A percentile compares a stretch with the other conserved stretches of the same genome.
phyloP scores from a whole-genome alignment of 2,113 vertebrate species.

The Ia io region DNA sequence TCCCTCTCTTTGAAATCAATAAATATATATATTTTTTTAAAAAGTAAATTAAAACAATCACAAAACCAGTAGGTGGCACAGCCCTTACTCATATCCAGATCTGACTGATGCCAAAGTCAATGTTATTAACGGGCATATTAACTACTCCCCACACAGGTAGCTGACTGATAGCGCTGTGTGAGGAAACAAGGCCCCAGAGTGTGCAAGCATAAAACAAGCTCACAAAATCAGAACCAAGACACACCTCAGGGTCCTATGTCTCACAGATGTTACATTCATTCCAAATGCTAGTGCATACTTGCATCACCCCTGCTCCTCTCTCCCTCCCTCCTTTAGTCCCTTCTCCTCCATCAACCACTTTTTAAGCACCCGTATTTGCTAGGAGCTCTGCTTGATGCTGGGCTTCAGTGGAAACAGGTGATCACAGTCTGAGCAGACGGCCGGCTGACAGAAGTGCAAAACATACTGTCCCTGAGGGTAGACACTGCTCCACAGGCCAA shows the following conservation, averaged over 20 bases:
- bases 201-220: not conserved
- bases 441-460: not conserved
- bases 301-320: no score
- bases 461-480: accelerated
- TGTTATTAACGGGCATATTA: not conserved
- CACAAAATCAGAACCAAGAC: not conserved
- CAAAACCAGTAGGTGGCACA: not conserved
- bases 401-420: not conserved
- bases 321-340: not conserved
- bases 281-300: accelerated
- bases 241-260: not conserved
- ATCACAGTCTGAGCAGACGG: not conserved
- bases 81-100: not conserved
- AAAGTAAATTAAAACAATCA: not conserved
- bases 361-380: not conserved
- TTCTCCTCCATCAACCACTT: not conserved
- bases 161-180: not conserved
- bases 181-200: not conserved
- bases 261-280: not conserved
- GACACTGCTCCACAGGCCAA: not conserved
- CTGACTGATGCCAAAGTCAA: not conserved
- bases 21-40: no score
- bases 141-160: not conserved
- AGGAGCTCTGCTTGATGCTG: not conserved
- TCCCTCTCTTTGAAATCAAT: no score